phyloP scores from a whole-genome alignment of 2,113 vertebrate species.

The Daphoenositta chrysoptera region DNA sequence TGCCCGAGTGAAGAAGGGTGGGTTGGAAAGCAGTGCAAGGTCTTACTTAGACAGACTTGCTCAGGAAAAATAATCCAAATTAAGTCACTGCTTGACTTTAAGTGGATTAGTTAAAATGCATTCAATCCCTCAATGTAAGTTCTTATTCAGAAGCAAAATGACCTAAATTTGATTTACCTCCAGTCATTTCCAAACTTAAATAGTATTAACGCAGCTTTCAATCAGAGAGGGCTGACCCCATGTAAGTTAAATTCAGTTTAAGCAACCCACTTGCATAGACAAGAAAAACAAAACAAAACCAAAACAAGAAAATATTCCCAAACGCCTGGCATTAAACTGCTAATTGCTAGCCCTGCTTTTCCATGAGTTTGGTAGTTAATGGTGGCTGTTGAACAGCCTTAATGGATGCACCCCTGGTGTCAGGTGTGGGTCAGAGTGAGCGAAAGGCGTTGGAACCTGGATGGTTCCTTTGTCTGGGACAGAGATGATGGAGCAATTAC shows the following conservation, averaged over 20 bases:
- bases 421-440: neutral
- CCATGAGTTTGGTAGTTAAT: neutral
- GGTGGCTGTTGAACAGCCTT: neutral
- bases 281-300: neutral
- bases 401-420: neutral
- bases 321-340: neutral
- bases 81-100: slow-evolving; percentile 32
- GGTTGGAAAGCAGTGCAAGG: neutral
- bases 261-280: neutral
- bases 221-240: neutral
- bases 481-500: neutral
- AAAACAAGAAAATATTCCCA: neutral
- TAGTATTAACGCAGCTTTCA: neutral
- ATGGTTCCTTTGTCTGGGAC: neutral
- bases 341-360: neutral
- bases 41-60: neutral
- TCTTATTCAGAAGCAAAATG: neutral
- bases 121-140: neutral
- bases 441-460: accelerated
- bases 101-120: slow-evolving; percentile 37
- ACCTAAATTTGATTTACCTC: slow-evolving; percentile 29
- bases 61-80: neutral
- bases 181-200: slow-evolving; percentile 9
- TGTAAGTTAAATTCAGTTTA: neutral
- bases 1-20: accelerated